Evolutionary conservation across 1,140 invertebrate genomes (phyloP).

Genomic region (Drosophila ficusphila): DNA sequence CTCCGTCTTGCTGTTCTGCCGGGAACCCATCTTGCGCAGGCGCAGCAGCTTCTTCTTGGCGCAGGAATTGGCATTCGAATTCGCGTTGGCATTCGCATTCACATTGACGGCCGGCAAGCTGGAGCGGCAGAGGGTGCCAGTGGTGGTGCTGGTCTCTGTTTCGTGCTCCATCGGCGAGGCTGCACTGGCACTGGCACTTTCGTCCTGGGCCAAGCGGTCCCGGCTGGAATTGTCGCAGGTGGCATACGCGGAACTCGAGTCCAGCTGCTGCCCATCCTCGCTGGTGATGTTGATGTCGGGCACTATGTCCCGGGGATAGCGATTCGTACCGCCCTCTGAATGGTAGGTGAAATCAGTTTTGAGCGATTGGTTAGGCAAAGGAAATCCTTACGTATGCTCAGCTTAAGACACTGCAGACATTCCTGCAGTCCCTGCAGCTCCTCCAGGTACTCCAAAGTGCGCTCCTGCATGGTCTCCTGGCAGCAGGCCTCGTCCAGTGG

Average conservation of each 20-base stretch:
- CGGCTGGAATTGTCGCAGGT: constrained; percentile 52
- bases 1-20: constrained; percentile 84
- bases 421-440: constrained; percentile 68
- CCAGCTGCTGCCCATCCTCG: constrained; percentile 70
- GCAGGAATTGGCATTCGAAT: constrained; percentile 15
- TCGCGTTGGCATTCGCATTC: constrained; percentile 4
- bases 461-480: constrained; percentile 76
- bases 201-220: constrained; percentile 58
- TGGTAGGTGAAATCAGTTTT: not conserved
- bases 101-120: constrained; percentile 11
- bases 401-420: constrained; percentile 60
- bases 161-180: constrained; percentile 71
- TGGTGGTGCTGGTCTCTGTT: constrained; percentile 67
- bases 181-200: constrained; percentile 67
- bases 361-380: too few species aligned
- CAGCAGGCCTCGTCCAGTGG: constrained; percentile 79
- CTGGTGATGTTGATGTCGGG: constrained; percentile 79
- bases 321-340: constrained; percentile 68
- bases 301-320: constrained; percentile 66
- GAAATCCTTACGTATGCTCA: constrained; percentile 63
- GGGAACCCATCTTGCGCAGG: constrained; percentile 80
- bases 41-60: constrained; percentile 79
- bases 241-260: constrained; percentile 58
- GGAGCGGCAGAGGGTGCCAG: constrained; percentile 55
- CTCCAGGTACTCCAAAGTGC: constrained; percentile 63